These are phyloP conservation scores for Apamea anceps DNA, from an alignment of 2,888 invertebrate genomes.

Conservation along the genomic window DNA sequence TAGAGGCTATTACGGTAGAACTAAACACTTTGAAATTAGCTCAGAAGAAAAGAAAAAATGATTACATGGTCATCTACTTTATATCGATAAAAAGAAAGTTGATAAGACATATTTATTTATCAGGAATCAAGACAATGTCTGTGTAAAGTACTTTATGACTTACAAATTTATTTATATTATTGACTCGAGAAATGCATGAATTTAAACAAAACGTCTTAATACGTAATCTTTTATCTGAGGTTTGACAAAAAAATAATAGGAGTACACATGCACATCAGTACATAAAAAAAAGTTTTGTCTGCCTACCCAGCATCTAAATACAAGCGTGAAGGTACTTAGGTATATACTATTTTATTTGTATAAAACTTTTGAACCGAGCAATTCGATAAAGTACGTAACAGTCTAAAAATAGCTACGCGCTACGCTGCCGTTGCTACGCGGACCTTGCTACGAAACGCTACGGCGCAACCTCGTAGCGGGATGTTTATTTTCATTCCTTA, in stretches of 20 bases:
- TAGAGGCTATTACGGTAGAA: neutral
- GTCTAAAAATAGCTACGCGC: slow-evolving; percentile 47
- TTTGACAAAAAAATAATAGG: neutral
- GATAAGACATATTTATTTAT: neutral
- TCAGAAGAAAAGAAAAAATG: neutral
- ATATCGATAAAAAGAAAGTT: neutral
- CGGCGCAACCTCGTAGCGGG: slow-evolving; percentile 30
- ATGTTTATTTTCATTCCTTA: slow-evolving; percentile 21
- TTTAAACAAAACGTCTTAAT: neutral
- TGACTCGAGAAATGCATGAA: neutral
- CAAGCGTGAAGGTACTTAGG: neutral
- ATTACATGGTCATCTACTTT: neutral
- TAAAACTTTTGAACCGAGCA: slow-evolving; percentile 17
- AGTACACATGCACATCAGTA: neutral
- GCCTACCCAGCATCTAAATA: neutral
- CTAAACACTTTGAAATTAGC: neutral
- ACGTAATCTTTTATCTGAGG: neutral
- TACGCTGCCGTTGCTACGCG: slow-evolving; percentile 61
- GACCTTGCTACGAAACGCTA: slow-evolving; percentile 61
- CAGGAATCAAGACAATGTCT: neutral
- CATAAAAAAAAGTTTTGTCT: neutral
- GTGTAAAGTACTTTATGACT: neutral
- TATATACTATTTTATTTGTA: slow-evolving; percentile 22
- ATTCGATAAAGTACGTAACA: slow-evolving; percentile 35
- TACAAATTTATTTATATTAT: neutral